Evolutionary conservation across 2,113 vertebrate genomes (phyloP).

Genomic region (Oenanthe oenanthe): DNA sequence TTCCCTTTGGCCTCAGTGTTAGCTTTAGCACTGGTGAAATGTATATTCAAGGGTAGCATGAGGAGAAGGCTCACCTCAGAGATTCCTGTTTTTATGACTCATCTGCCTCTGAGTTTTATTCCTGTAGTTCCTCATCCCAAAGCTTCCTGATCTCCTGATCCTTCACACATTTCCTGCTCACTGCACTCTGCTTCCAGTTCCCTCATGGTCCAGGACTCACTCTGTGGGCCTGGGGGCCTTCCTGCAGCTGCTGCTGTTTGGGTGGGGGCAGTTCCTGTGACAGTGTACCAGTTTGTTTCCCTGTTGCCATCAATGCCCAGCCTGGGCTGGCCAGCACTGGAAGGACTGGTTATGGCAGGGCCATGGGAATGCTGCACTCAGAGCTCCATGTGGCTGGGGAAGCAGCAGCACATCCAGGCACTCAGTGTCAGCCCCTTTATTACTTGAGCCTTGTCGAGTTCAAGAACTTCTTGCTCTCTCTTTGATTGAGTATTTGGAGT

Average conservation of each 20-base stretch:
- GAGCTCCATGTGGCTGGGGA: accelerated
- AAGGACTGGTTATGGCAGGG: background rate
- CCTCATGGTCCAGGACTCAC: accelerated
- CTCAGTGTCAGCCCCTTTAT: background rate
- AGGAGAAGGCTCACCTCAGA: background rate
- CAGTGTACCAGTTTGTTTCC: accelerated
- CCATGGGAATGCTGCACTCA: background rate
- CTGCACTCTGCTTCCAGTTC: background rate
- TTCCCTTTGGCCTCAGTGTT: background rate
- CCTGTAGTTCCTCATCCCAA: background rate
- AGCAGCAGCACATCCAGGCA: background rate
- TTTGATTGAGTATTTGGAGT: constrained; percentile 14
- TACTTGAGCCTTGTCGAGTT: background rate
- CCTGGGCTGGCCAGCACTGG: background rate
- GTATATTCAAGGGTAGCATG: accelerated
- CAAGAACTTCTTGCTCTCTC: constrained; percentile 17
- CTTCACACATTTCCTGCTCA: accelerated
- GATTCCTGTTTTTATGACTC: background rate
- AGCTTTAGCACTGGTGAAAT: background rate
- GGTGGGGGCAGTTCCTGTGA: background rate
- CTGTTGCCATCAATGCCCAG: background rate
- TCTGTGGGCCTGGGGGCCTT: background rate
- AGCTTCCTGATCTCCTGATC: background rate
- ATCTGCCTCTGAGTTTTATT: background rate
- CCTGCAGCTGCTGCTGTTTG: background rate